A percentile compares a stretch with the other conserved stretches of the same genome.
Conservation (phyloP, 2,888 invertebrate genomes). For the Caenorhabditis macrosperma region DNA sequence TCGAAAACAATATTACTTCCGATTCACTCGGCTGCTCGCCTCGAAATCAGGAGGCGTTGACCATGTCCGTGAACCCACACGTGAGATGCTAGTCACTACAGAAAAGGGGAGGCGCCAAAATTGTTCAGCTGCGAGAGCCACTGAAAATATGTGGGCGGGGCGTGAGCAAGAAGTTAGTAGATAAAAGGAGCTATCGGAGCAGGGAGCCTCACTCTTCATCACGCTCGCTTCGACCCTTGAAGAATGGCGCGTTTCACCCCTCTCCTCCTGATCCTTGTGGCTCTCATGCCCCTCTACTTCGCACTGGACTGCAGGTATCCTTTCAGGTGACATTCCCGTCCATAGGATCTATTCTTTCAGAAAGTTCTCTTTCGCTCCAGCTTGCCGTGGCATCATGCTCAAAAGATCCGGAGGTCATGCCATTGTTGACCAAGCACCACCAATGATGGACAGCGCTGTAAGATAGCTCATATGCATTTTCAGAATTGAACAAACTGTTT, state of each 20-base stretch:
- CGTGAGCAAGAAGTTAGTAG: slow-evolving; percentile 36
- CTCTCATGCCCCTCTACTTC: slow-evolving; percentile 57
- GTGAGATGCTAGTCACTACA: slow-evolving; percentile 4
- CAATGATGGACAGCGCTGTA: slow-evolving; percentile 26
- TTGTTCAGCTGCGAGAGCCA: slow-evolving; percentile 24
- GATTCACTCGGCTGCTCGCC: slow-evolving; percentile 25
- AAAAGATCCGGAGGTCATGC: slow-evolving; percentile 64
- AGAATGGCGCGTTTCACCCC: slow-evolving; percentile 58
- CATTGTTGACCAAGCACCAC: slow-evolving; percentile 27
- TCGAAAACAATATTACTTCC: slow-evolving; percentile 28
- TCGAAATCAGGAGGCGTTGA: not conserved
- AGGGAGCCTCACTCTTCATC: slow-evolving; percentile 51
- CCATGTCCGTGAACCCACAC: not conserved
- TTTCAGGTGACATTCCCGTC: not conserved
- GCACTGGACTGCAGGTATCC: slow-evolving; percentile 67
- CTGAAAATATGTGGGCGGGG: slow-evolving; percentile 56
- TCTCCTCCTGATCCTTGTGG: slow-evolving; percentile 57
- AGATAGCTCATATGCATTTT: not conserved
- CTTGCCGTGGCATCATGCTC: slow-evolving; percentile 74
- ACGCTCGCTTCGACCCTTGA: slow-evolving; percentile 48
- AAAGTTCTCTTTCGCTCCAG: slow-evolving; percentile 75
- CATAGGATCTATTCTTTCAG: slow-evolving; percentile 44
- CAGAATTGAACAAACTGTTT: not conserved
- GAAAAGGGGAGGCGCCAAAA: slow-evolving; percentile 34
- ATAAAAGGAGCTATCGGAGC: slow-evolving; percentile 40